A percentile compares a stretch with the other conserved stretches of the same genome.
These are phyloP conservation scores for Vanessa atalanta DNA, from an alignment of 1,140 invertebrate species.

Conservation along the genomic window DNA sequence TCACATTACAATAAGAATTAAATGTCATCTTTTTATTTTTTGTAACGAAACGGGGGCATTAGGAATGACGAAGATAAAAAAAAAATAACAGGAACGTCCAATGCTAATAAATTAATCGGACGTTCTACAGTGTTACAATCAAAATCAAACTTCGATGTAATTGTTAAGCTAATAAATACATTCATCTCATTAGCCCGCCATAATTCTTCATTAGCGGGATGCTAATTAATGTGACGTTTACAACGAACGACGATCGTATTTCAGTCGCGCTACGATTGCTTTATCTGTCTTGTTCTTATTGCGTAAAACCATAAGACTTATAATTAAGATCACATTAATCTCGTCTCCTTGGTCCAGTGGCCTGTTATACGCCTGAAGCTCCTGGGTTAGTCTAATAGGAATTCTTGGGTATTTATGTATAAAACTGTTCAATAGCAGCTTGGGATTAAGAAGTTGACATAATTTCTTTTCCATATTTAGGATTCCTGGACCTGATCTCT, in stretches of 20 bases:
- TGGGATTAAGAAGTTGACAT: too few relatives aligned
- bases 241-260: constrained; percentile 64
- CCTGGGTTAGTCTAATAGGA: too few relatives aligned
- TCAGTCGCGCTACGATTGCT: constrained; percentile 45
- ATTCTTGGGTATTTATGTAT: too few relatives aligned
- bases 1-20: too few relatives aligned
- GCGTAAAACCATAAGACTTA: not conserved
- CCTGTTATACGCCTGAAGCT: too few relatives aligned
- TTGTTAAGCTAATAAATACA: constrained; percentile 62
- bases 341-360: too few relatives aligned
- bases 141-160: constrained; percentile 6
- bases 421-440: too few relatives aligned
- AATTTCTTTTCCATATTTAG: too few relatives aligned
- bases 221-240: constrained; percentile 77
- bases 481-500: too few relatives aligned
- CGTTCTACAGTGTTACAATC: not conserved
- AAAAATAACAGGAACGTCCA: not conserved
- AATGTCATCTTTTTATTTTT: too few relatives aligned
- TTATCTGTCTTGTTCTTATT: constrained; percentile 2
- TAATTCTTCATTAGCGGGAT: constrained; percentile 78
- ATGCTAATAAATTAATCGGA: not conserved
- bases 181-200: constrained; percentile 75
- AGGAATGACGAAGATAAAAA: not conserved
- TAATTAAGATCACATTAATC: not conserved
- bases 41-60: too few relatives aligned